Conservation (phyloP, 2,888 invertebrate species). For the Alitta virens region DNA sequence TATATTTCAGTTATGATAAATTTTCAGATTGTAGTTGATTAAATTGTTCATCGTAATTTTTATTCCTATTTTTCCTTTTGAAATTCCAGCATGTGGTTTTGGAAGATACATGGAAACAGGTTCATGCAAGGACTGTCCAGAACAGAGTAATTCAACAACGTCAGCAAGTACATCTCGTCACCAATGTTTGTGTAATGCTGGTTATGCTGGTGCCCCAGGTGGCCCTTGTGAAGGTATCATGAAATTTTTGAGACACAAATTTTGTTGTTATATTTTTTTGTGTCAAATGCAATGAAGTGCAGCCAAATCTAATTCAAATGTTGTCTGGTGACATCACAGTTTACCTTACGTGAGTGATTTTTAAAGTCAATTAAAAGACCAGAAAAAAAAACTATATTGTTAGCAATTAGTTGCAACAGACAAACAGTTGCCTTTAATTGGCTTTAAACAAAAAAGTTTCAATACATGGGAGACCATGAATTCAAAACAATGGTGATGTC, state of each 20-base stretch:
- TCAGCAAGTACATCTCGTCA: neutral
- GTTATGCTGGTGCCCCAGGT: slow-evolving; percentile 1
- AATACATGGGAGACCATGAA: no score
- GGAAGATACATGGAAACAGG: neutral
- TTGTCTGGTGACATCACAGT: no score
- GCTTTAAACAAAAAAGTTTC: no score
- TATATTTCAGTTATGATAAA: neutral
- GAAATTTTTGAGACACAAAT: no score
- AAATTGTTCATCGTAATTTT: neutral
- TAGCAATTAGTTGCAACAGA: neutral
- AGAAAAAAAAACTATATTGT: neutral
- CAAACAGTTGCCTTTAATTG: no score
- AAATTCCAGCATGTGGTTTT: neutral
- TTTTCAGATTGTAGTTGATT: neutral
- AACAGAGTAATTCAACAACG: neutral
- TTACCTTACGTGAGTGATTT: no score
- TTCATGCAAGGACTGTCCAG: neutral
- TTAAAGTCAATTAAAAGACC: no score
- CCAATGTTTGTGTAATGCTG: neutral
- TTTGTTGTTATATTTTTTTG: no score
- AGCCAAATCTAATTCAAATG: no score
- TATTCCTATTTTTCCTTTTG: neutral
- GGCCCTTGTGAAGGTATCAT: slow-evolving; percentile 9
- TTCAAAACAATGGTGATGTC: no score
- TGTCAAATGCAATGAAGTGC: no score